Evolutionary conservation across 2,113 vertebrate genomes (phyloP), one percentile per base, ranked within the genome.

Genomic region (Lasiurus cinereus): DNA sequence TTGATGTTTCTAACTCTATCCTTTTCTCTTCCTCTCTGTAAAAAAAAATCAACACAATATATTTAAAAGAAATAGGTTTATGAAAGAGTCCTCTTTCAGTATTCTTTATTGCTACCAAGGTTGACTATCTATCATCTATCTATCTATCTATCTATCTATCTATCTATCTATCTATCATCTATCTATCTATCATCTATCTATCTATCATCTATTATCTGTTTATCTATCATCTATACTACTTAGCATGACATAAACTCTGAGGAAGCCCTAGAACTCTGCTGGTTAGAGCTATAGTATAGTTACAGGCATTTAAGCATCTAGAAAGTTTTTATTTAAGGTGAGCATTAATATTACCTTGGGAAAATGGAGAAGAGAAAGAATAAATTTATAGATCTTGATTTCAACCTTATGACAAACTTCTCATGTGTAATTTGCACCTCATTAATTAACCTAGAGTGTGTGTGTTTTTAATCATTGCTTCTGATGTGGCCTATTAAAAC

Each of bases 371-470:
- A 70, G 46, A 92, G 56, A 90, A 73, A 24, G 36, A 83, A 8
- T 78, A 84, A 82, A 88, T 85, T 59, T 56, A 54, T 74, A 94
- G 80, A 48, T 78, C 76, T 93, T 77, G 33, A 80, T 97, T 96
- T 94, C 77, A 82, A 90, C 69, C 85, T 69, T 85, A 56, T 73
- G 56, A 82, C 31, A 91, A 66, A 93, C 84, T 79, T 48, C 56
- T 96, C 56, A 85, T 56, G 67, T 96, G 39, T 91, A 96, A 96
- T 95, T 97, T 97, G 43, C 67, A 95, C 39, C 50, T 88, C 83
- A 95, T 97, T 96, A 95, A 96, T 96, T 97, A 97, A 76, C 54
- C 56, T 56, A 70, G 72, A 78, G 29, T 88, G 54, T 27, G 59
- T 85, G 72, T 46, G 80, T 69, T 87, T 92, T 88, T 66, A 54